These are phyloP conservation scores for Thamnophis sirtalis DNA, from an alignment of 2,113 vertebrate species.

Conservation along the genomic window DNA sequence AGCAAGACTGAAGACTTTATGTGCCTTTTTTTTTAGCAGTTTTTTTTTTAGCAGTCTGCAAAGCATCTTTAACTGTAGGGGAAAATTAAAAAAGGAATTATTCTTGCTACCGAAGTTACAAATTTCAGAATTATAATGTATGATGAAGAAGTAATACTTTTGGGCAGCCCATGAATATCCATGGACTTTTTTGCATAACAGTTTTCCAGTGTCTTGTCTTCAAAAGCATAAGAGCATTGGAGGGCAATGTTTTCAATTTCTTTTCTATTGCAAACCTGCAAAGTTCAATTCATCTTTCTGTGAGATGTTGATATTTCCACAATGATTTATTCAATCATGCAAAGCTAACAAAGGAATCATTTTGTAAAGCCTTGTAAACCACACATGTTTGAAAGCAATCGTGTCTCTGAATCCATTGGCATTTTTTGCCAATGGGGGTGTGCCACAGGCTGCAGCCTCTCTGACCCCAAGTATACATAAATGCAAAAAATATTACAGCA, in stretches of 20 bases:
- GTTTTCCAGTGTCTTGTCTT: background rate
- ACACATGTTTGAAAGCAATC: background rate
- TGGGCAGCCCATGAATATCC: background rate
- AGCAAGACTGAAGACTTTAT: background rate
- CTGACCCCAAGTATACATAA: background rate
- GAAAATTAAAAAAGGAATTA: background rate
- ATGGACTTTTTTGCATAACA: background rate
- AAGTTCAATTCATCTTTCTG: conserved; percentile 6
- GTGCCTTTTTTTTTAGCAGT: background rate
- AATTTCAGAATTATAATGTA: background rate
- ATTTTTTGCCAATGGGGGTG: background rate
- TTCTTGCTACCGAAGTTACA: background rate
- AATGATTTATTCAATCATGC: background rate
- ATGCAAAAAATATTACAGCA: background rate
- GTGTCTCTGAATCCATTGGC: background rate
- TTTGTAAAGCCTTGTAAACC: background rate
- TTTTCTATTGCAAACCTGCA: background rate
- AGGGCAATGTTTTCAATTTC: background rate
- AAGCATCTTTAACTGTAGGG: background rate
- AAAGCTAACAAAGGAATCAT: conserved; percentile 2
- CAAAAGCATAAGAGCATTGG: background rate
- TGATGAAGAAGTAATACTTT: background rate
- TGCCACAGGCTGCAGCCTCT: background rate
- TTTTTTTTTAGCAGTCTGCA: background rate
- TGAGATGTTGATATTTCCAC: conserved; percentile 1